Conservation (phyloP, 2,888 invertebrate genomes). For the Eilema depressum region DNA sequence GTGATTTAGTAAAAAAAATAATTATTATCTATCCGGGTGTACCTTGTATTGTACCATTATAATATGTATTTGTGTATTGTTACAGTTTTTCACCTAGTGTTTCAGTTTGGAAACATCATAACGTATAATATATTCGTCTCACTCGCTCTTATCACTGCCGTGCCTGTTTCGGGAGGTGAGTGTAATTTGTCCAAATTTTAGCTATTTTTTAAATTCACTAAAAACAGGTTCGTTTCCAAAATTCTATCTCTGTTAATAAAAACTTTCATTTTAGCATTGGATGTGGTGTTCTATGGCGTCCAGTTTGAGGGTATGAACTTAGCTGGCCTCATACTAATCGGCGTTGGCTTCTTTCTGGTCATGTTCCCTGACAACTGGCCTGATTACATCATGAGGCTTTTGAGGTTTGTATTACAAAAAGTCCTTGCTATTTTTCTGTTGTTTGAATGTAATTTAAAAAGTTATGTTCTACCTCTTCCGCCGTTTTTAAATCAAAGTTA, state of each 20-base stretch:
- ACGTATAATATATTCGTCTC: conserved; percentile 98
- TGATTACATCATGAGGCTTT: conserved; percentile 95
- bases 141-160: conserved; percentile 96
- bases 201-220: neutral
- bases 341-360: conserved; percentile 96
- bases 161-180: conserved; percentile 97
- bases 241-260: neutral
- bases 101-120: conserved; percentile 97
- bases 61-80: conserved; percentile 37
- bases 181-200: neutral
- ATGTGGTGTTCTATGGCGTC: conserved; percentile 94
- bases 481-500: neutral
- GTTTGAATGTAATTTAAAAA: neutral
- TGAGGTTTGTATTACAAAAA: conserved; percentile 89
- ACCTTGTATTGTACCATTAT: too few species aligned
- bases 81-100: conserved; percentile 96
- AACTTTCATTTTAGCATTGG: conserved; percentile 89
- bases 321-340: conserved; percentile 96
- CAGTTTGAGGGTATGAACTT: conserved; percentile 98
- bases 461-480: neutral
- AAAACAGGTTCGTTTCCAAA: neutral
- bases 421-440: too few species aligned
- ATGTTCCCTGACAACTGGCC: conserved; percentile 99
- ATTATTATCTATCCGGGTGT: too few species aligned
- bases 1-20: too few species aligned